These are phyloP conservation scores for Apogon talboti DNA, from an alignment of 2,797 vertebrate species.

Conservation along the genomic window DNA sequence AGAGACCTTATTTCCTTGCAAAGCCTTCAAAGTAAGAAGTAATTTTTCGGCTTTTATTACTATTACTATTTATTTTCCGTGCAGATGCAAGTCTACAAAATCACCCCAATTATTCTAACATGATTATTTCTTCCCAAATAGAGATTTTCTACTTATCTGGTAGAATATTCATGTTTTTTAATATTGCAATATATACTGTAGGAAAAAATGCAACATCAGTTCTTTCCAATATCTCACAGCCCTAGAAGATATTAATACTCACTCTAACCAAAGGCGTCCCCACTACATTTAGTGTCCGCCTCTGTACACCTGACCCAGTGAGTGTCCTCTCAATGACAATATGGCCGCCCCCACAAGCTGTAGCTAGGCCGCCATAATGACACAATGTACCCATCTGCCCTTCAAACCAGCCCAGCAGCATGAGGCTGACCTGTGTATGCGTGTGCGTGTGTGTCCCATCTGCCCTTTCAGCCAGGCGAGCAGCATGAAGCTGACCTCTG, in stretches of 20 bases:
- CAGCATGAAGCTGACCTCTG: constrained; percentile 81
- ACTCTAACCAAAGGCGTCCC: constrained; percentile 14
- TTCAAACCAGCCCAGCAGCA: constrained; percentile 75
- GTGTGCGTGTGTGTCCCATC: constrained; percentile 74
- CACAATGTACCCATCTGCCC: constrained; percentile 83
- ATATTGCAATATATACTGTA: too few species aligned
- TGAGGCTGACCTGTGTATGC: constrained; percentile 67
- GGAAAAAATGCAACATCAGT: too few species aligned
- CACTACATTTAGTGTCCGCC: constrained; percentile 20
- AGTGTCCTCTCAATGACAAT: constrained; percentile 79
- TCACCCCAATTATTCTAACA: too few species aligned
- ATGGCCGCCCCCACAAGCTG: constrained; percentile 71
- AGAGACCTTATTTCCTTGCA: too few species aligned
- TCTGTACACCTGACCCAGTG: constrained; percentile 59
- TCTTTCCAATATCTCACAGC: too few species aligned
- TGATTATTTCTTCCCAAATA: too few species aligned
- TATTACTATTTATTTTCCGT: too few species aligned
- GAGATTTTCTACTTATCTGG: too few species aligned
- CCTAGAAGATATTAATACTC: constrained; percentile 14
- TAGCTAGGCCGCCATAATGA: constrained; percentile 76
- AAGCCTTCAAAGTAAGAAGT: too few species aligned
- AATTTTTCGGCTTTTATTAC: too few species aligned
- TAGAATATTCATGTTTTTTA: too few species aligned
- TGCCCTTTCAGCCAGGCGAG: constrained; percentile 79
- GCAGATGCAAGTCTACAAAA: too few species aligned